Percentiles rank a stretch among this genome's conserved stretches.
Evolutionary conservation across 2,797 vertebrate species (phyloP).

Genomic region (Poecilia picta): DNA sequence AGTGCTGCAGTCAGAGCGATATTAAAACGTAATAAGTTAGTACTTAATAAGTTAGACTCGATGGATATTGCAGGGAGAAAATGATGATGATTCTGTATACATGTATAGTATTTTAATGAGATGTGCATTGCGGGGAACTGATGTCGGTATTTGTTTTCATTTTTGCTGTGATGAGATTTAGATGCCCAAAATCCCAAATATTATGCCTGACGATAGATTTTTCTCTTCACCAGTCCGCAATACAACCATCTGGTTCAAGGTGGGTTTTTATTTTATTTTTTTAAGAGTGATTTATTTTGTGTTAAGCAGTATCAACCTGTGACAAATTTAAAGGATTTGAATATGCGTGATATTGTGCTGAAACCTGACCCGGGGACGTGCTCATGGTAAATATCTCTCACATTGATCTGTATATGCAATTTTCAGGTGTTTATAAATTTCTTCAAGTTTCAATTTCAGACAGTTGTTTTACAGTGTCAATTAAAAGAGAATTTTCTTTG

Average conservation of each 20-base stretch:
- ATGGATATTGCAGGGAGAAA: conserved; percentile 36
- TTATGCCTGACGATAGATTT: background rate
- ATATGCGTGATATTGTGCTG: conserved; percentile 40
- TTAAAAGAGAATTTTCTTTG: conserved; percentile 67
- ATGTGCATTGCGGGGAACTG: conserved; percentile 55
- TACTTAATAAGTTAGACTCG: conserved; percentile 17
- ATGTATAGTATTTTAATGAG: conserved; percentile 78
- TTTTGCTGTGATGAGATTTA: conserved; percentile 21
- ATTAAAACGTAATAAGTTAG: conserved; percentile 33
- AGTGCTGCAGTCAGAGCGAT: background rate
- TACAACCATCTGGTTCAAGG: background rate
- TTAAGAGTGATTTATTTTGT: conserved; percentile 9
- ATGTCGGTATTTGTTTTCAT: conserved; percentile 42
- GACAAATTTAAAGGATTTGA: conserved; percentile 47
- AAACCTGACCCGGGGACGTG: conserved; percentile 20
- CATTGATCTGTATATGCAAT: conserved; percentile 62
- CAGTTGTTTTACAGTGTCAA: conserved; percentile 73
- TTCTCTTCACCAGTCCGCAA: background rate
- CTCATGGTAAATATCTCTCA: conserved; percentile 20
- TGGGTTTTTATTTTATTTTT: background rate
- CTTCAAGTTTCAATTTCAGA: conserved; percentile 56
- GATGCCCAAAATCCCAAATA: conserved; percentile 1
- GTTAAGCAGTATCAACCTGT: conserved; percentile 39
- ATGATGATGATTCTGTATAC: conserved; percentile 65
- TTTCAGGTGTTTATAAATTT: conserved; percentile 71